A percentile compares a stretch with the other conserved stretches of the same genome.
Evolutionary conservation across 2,797 vertebrate genomes (phyloP).

Genomic region (Lindbergichthys nudifrons): DNA sequence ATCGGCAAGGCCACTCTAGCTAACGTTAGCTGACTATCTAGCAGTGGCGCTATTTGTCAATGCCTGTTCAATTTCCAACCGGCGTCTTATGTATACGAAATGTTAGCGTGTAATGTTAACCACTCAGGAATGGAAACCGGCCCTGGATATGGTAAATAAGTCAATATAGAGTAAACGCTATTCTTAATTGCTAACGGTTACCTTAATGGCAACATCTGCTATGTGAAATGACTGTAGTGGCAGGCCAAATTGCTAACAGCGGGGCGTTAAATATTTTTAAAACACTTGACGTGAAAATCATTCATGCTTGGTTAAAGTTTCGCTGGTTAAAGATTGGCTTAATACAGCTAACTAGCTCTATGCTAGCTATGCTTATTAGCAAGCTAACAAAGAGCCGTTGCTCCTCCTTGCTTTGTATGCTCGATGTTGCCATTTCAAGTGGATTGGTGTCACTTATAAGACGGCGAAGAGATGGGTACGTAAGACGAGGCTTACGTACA

Average conservation of each 20-base stretch:
- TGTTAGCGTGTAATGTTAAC: slow-evolving; percentile 21
- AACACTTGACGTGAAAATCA: slow-evolving; percentile 56
- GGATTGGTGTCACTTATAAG: slow-evolving; percentile 18
- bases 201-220: neutral
- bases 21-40: slow-evolving; percentile 41
- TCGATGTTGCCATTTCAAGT: slow-evolving; percentile 54
- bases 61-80: slow-evolving; percentile 53
- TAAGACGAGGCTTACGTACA: neutral
- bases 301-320: slow-evolving; percentile 49
- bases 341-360: slow-evolving; percentile 66
- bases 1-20: slow-evolving; percentile 66
- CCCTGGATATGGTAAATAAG: slow-evolving; percentile 35
- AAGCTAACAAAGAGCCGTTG: slow-evolving; percentile 81
- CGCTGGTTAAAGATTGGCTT: slow-evolving; percentile 60
- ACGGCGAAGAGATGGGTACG: slow-evolving; percentile 3
- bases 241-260: neutral
- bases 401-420: slow-evolving; percentile 71
- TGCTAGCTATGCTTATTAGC: slow-evolving; percentile 62
- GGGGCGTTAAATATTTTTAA: slow-evolving; percentile 1
- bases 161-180: neutral
- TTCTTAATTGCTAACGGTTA: neutral
- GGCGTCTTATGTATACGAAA: slow-evolving; percentile 51
- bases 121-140: slow-evolving; percentile 36
- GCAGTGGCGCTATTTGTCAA: slow-evolving; percentile 53
- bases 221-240: neutral